Conservation (phyloP, 2,888 invertebrate genomes). For the Parapristionchus giblindavisi region DNA sequence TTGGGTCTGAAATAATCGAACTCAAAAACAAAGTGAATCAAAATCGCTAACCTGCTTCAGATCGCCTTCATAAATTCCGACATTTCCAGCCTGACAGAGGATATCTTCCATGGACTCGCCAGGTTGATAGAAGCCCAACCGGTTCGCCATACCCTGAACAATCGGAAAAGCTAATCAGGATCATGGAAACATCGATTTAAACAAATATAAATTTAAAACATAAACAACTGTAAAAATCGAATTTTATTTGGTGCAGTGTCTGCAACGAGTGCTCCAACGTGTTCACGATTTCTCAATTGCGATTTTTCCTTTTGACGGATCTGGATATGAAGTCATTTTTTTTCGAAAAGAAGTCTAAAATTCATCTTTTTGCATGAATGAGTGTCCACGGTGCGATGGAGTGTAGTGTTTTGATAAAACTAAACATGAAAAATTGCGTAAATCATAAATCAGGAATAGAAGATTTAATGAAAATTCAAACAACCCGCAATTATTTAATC, state of each 20-base stretch:
- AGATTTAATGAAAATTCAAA: no score
- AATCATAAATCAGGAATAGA: no score
- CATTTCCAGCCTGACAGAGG: constrained; percentile 66
- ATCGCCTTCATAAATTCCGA: constrained; percentile 68
- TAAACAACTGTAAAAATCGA: constrained; percentile 20
- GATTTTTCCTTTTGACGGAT: not conserved
- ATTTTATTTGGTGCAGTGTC: not conserved
- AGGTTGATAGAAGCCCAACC: constrained; percentile 65
- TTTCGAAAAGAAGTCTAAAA: no score
- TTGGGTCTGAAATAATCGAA: constrained; percentile 54
- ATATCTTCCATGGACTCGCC: constrained; percentile 68
- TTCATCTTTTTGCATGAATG: no score
- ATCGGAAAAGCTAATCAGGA: not conserved
- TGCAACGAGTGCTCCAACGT: not conserved
- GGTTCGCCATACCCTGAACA: constrained; percentile 53
- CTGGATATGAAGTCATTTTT: no score
- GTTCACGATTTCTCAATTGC: not conserved
- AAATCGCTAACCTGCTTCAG: constrained; percentile 58
- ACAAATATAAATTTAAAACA: not conserved
- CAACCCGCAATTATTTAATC: no score
- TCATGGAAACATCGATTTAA: not conserved
- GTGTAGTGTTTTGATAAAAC: no score
- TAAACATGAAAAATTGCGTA: no score
- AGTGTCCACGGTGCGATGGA: no score
- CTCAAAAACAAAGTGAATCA: not conserved